Evolutionary conservation across 2,113 vertebrate species (phyloP), one percentile per base, ranked within the genome.

Genomic region (Alectura lathami): DNA sequence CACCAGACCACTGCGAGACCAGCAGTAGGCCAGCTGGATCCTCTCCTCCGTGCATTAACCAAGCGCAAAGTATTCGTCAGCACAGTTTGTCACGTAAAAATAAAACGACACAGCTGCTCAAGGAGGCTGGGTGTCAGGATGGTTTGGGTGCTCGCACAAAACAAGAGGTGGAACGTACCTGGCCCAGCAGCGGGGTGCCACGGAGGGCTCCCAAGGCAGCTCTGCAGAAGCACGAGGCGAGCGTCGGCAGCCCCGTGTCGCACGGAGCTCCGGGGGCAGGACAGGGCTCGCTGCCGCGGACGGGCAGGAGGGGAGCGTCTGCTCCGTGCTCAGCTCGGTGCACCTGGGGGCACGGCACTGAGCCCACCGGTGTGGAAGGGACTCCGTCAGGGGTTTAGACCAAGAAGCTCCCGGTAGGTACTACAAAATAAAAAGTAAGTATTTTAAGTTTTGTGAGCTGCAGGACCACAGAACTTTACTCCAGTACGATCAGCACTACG

Each of bases 171-270:
- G 30, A 26, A 40, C 15, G 0, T 14, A 45, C 32, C 91, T 72
- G 43, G 20, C 29, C 20, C n/a, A 53, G 57, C 22, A 50, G 62
- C n/a, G 8, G 36, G 2, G 5, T 5, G 14, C 17, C 11, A 16
- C 13, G 11, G 11, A 26, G 43, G 7, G 27, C 34, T 34, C 2
- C 4, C 9, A 5, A 26, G 9, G 27, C 27, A 29, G 38, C 22
- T 50, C 9, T 50, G 48, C 48, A 50, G 48, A 50, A 23, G 48
- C 48, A 50, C 21, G 24, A 21, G 24, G n/a, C 0, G 20, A 45
- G 22, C 53, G 34, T 13, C 7, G 12, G 47, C 12, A 17, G 29
- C 22, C 13, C 9, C 0, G 0, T 45, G 13, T 22, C 13, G 29
- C 34, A 4, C 7, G 48, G 6, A 2, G 9, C 2, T 18, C 14